Conservation (phyloP, 64 coral and sea anemone species). For the Dendronephthya gigantea region DNA sequence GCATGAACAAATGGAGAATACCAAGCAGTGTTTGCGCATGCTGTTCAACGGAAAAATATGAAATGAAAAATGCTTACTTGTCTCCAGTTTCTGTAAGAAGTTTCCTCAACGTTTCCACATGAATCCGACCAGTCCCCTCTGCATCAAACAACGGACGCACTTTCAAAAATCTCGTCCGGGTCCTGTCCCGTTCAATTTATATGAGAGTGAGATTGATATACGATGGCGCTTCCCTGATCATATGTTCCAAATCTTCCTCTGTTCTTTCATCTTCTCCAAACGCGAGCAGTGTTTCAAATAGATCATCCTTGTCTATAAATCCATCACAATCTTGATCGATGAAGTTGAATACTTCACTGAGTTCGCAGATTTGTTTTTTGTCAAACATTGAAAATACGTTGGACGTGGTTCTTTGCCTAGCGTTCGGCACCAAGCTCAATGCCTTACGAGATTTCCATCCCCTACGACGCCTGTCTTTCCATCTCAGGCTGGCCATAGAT, state of each 20-base stretch:
- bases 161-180: not conserved
- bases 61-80: not conserved
- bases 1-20: too few relatives aligned
- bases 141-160: not conserved
- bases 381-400: constrained; percentile 16
- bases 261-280: not conserved
- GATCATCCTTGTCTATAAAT: not conserved
- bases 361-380: not conserved
- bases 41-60: not conserved
- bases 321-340: constrained; percentile 19
- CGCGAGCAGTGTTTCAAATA: not conserved
- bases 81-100: not conserved
- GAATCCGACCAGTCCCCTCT: not conserved
- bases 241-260: not conserved
- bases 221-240: not conserved
- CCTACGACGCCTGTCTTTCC: not conserved
- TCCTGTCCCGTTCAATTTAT: not conserved
- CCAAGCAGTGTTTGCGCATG: too few relatives aligned
- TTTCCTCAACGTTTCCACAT: not conserved
- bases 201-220: not conserved
- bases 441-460: not conserved
- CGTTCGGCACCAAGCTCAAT: not conserved
- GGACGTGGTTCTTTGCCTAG: not conserved
- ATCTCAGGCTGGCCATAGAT: not conserved
- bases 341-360: not conserved